Percentiles rank a stretch among this genome's conserved stretches.
Evolutionary conservation across 1,140 invertebrate species (phyloP).

Genomic region (Probaryconus sp.): DNA sequence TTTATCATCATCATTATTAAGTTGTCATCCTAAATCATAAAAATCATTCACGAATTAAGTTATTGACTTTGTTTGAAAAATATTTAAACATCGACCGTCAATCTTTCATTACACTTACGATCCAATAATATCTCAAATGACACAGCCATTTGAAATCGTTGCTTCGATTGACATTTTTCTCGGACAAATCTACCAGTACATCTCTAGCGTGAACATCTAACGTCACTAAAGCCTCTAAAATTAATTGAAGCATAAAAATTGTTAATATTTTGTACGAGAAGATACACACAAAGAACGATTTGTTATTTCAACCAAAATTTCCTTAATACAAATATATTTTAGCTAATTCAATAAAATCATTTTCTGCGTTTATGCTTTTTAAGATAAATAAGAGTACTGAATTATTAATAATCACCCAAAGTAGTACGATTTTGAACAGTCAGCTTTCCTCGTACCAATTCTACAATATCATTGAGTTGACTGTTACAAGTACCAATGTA

Average conservation of each 20-base stretch:
- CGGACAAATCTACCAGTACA: constrained; percentile 86
- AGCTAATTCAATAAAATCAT: no score
- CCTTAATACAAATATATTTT: no score
- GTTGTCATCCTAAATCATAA: constrained; percentile 81
- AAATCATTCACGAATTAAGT: no score
- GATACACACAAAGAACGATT: no score
- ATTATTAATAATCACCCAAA: constrained; percentile 82
- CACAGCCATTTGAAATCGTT: constrained; percentile 96
- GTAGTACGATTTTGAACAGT: constrained; percentile 94
- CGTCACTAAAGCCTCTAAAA: constrained; percentile 89
- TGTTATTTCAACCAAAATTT: no score
- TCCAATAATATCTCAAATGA: constrained; percentile 96
- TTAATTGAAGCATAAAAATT: not conserved
- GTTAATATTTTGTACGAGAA: no score
- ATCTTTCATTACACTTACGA: constrained; percentile 79
- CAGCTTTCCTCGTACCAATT: constrained; percentile 90
- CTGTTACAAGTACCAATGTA: constrained; percentile 81
- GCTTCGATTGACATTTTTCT: constrained; percentile 82
- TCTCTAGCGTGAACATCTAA: constrained; percentile 95
- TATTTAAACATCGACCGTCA: not conserved
- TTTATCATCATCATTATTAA: constrained; percentile 94
- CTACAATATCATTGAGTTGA: constrained; percentile 91
- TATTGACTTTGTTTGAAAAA: no score
- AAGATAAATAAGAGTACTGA: constrained; percentile 4
- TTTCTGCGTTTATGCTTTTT: not conserved